Evolutionary conservation across 1,140 invertebrate species (phyloP).

Genomic region (Zaprionus lachaisei): DNA sequence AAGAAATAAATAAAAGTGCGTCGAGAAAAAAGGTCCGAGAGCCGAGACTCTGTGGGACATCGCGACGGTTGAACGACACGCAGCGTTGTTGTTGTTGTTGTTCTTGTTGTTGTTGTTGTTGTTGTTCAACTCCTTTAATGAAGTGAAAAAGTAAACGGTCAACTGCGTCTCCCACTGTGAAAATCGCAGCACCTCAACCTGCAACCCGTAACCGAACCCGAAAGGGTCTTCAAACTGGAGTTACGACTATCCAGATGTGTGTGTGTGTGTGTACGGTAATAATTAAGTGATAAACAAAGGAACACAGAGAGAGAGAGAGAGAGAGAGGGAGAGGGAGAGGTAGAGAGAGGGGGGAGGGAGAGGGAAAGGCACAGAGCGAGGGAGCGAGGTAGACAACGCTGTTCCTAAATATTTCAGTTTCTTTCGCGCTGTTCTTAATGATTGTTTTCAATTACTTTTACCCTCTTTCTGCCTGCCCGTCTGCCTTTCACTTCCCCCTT

Average conservation of each 20-base stretch:
- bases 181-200: constrained; percentile 18
- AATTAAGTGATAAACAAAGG: constrained; percentile 78
- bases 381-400: constrained; percentile 1
- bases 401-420: constrained; percentile 18
- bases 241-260: constrained; percentile 21
- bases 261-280: constrained; percentile 73
- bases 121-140: constrained; percentile 68
- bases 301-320: constrained; percentile 11
- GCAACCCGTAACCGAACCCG: too few species aligned
- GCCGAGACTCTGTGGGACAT: constrained; percentile 14
- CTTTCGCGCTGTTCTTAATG: constrained; percentile 65
- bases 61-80: constrained; percentile 11
- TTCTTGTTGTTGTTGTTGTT: too few species aligned
- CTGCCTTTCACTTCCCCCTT: not conserved
- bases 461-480: constrained; percentile 9
- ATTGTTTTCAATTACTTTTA: constrained; percentile 80
- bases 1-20: constrained; percentile 57
- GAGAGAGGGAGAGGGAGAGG: constrained; percentile 16
- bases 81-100: not conserved
- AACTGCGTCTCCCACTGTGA: constrained; percentile 38
- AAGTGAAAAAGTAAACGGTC: constrained; percentile 48
- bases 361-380: not conserved
- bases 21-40: not conserved
- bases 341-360: not conserved
- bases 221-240: constrained; percentile 16